Base-by-base conservation (phyloP, 92 coral and sea anemone species). In the Epizoanthus scotinus region DNA sequence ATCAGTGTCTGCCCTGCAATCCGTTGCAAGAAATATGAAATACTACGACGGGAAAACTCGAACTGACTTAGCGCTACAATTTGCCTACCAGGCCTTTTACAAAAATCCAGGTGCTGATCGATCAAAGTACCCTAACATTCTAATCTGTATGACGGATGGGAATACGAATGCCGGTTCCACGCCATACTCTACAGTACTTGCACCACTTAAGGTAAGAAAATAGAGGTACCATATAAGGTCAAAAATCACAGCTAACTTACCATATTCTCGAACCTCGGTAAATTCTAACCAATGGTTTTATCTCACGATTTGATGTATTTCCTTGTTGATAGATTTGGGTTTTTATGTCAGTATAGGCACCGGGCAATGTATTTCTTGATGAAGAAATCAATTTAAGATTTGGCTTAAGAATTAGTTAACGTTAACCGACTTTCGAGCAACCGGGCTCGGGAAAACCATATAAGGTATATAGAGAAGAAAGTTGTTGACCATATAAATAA, bases 141-240 rank as follows among this genome's bases (percentile, higher is more conserved):
- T 52, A 31, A 71, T 71, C 1, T 59, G 53, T 15, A 18, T 71
- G 40, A 71, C 78, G 6, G 78, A 71, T 18, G 78, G 78, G 0
- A 71, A 52, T 1, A 71, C 78, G 2, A 15, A 27, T 25, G 2
- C 63, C 6, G 14, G 8, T 4, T 71, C 78, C 40, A 25, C 18
- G 42, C 78, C 78, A 1, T 71, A 52, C 26, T 52, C 62, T 7
- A 27, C 59, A 5, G 78, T 71, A 7, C 78, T 71, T 14, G 44
- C 40, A 50, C 78, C 78, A 28, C 53, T 25, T 22, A 61, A 59
- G 78, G 78, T 71, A 71, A 71, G 78, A 71, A n/a, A 15, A 18
- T 17, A 61, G 34, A 2, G 7, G 15, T 34, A 42, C 50, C 50
- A 42, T 42, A 42, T 42, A 42, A 42, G 50, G 50, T 42, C 6